Evolutionary conservation across 2,888 invertebrate species (phyloP), one percentile per base, ranked within the genome.

Genomic region (Xylocampa areola): DNA sequence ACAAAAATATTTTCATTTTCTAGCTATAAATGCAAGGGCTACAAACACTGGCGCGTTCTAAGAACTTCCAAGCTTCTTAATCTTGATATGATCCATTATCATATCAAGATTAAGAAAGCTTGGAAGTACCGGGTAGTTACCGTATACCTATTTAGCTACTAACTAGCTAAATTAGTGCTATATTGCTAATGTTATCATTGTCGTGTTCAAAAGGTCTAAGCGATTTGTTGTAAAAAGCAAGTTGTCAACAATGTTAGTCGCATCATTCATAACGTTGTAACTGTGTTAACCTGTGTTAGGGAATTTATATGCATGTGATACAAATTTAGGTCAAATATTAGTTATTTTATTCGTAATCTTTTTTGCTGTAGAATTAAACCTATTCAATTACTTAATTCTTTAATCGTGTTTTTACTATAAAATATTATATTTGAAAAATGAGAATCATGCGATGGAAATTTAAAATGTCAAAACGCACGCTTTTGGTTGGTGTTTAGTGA

Each of bases 161-260:
- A 50, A 67, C 49, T 41, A 47, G 41, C 23, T 43, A 52, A 68
- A 63, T 68, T 68, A 52, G 57, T 49, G 48, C 49, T 57, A 41
- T 52, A 41, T 49, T 49, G 36, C 40, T 19, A 33, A 16, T 11
- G 32, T 55, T 68, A 67, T 35, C 30, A 57, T 33, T 45, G 23
- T 62, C 57, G 68, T 68, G 68, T 23, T 43, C 44, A 45, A 27
- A 35, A n/a, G 30, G 54, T 44, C 52, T 68, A 51, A 66, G 44
- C 33, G 51, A 37, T 68, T 51, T 68, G 68, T 52, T 51, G 63
- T 61, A 27, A 51, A 40, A 61, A 33, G 55, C 44, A 21, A 41
- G 32, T 33, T n/a, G n/a, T n/a, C 10, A 27, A 61, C 47, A 40
- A 33, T 45, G 35, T 35, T 45, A 35, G 7, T 41, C 14, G 36